A percentile compares a stretch with the other conserved stretches of the same genome.
Evolutionary conservation across 2,888 invertebrate species (phyloP).

Genomic region (Anoplius nigerrimus): DNA sequence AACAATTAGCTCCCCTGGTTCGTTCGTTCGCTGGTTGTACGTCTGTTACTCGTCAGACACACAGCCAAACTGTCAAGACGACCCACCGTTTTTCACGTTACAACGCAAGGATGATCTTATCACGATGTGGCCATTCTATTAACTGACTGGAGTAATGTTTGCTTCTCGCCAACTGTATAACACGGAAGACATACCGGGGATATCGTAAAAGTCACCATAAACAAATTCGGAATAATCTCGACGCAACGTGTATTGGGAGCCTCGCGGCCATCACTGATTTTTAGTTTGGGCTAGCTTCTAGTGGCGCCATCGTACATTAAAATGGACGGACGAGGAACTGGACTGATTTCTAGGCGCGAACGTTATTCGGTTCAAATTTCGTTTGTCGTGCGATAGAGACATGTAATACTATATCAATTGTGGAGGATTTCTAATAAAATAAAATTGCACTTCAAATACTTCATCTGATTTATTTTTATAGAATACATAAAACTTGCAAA

Average conservation of each 20-base stretch:
- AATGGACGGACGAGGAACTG: constrained; percentile 50
- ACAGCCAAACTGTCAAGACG: constrained; percentile 41
- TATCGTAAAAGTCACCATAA: constrained; percentile 48
- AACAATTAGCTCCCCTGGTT: too few relatives aligned
- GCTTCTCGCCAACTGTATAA: too few relatives aligned
- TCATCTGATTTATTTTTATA: too few relatives aligned
- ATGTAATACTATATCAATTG: too few relatives aligned
- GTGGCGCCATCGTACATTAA: constrained; percentile 75
- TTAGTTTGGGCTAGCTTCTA: constrained; percentile 76
- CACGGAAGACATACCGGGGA: neutral
- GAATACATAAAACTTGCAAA: too few relatives aligned
- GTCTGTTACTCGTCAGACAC: constrained; percentile 22
- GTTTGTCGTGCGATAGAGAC: too few relatives aligned
- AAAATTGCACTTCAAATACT: too few relatives aligned
- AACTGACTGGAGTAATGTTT: neutral
- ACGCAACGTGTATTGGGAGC: constrained; percentile 59
- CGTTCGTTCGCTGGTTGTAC: too few relatives aligned
- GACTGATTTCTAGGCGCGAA: constrained; percentile 40
- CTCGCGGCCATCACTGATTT: constrained; percentile 67
- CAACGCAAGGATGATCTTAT: too few relatives aligned
- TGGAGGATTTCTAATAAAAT: too few relatives aligned
- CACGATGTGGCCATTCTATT: too few relatives aligned
- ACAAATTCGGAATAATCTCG: constrained; percentile 50
- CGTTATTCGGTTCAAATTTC: neutral
- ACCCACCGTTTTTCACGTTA: neutral